Percentiles rank a stretch among this genome's conserved stretches.
These are phyloP conservation scores for Tinea pellionella DNA, from an alignment of 2,888 invertebrate species.

Conservation along the genomic window DNA sequence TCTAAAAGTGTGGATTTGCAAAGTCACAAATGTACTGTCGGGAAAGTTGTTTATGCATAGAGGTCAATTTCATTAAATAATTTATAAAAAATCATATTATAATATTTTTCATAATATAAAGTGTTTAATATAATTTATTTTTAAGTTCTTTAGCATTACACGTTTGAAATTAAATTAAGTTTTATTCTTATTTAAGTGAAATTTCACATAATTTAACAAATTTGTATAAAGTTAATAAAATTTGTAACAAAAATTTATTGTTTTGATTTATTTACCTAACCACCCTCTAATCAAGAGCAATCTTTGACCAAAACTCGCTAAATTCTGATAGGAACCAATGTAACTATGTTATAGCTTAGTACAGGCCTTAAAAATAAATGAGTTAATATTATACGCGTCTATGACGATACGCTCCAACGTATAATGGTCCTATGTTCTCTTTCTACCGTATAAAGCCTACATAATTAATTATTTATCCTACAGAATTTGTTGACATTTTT, in stretches of 20 bases:
- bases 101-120: background rate
- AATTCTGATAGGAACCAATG: no score
- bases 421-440: no score
- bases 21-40: background rate
- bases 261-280: no score
- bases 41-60: background rate
- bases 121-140: conserved; percentile 17
- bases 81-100: background rate
- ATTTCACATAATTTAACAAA: conserved; percentile 41
- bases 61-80: background rate
- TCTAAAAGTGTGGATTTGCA: background rate
- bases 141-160: conserved; percentile 25
- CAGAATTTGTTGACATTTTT: background rate
- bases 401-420: no score
- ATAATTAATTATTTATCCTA: no score
- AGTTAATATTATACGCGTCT: no score
- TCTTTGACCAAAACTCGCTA: no score
- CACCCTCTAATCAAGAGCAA: no score
- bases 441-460: no score
- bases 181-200: conserved; percentile 22
- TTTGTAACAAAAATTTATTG: conserved; percentile 40
- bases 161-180: conserved; percentile 13
- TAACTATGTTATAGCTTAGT: no score
- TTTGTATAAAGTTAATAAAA: conserved; percentile 54
- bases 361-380: no score